Conservation (phyloP, 2,888 invertebrate genomes). For the Helicoverpa assulta region DNA sequence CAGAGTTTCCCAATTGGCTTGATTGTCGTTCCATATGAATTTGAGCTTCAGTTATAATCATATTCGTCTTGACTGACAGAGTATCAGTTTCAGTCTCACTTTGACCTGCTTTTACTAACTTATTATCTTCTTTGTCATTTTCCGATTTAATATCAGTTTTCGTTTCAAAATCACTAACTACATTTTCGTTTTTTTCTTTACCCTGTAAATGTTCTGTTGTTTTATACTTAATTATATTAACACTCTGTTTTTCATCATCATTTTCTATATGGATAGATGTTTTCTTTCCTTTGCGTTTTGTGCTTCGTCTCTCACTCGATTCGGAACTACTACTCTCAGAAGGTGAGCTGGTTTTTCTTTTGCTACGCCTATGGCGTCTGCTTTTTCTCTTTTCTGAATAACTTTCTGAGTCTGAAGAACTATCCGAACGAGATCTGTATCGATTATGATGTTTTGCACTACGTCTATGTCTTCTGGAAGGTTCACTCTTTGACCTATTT, state of each 20-base stretch:
- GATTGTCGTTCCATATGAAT: conserved; percentile 87
- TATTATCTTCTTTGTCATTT: conserved; percentile 69
- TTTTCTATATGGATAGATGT: conserved; percentile 86
- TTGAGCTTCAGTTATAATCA: conserved; percentile 88
- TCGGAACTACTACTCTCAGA: conserved; percentile 86
- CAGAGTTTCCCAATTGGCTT: conserved; percentile 83
- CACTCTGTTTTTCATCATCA: conserved; percentile 84
- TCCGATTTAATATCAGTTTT: conserved; percentile 72
- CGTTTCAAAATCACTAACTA: conserved; percentile 54
- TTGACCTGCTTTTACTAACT: conserved; percentile 71
- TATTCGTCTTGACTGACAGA: conserved; percentile 86
- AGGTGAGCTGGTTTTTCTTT: conserved; percentile 82
- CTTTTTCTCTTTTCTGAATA: conserved; percentile 81
- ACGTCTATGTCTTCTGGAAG: conserved; percentile 77
- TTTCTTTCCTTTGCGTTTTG: conserved; percentile 85
- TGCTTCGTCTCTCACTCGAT: conserved; percentile 81
- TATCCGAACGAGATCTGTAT: conserved; percentile 79
- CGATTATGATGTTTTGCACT: conserved; percentile 75
- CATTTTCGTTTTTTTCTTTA: conserved; percentile 67
- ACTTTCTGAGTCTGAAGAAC: conserved; percentile 79
- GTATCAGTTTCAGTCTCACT: conserved; percentile 89
- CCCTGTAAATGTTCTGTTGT: conserved; percentile 67
- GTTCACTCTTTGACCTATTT: conserved; percentile 87
- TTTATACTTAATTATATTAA: conserved; percentile 86
- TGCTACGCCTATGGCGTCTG: conserved; percentile 82